Percentiles rank a stretch among this genome's conserved stretches.
These are phyloP conservation scores for Melanostoma mellinum DNA, from an alignment of 2,888 invertebrate species.

Conservation along the genomic window DNA sequence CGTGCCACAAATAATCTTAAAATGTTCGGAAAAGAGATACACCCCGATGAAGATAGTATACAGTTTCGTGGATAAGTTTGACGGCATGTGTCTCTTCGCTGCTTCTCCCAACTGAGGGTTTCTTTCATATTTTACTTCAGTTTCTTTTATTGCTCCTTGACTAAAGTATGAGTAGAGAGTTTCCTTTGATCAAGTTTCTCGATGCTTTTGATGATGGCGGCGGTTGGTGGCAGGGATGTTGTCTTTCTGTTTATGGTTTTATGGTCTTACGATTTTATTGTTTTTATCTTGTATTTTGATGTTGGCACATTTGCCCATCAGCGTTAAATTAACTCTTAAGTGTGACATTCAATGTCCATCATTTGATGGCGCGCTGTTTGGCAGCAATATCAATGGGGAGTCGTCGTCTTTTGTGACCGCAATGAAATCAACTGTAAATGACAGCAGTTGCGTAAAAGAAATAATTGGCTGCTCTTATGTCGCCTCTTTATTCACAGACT, in stretches of 20 bases:
- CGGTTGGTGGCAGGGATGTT: constrained; percentile 24
- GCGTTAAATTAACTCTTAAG: constrained; percentile 64
- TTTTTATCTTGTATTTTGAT: constrained; percentile 56
- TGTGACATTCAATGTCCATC: constrained; percentile 62
- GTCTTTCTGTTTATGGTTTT: constrained; percentile 56
- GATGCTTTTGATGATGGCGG: constrained; percentile 44
- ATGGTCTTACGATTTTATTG: constrained; percentile 45
- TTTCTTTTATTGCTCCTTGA: constrained; percentile 40
- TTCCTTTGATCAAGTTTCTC: constrained; percentile 12
- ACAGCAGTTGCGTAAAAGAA: background rate
- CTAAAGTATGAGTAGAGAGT: constrained; percentile 23
- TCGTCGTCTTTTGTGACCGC: background rate
- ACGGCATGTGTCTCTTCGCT: constrained; percentile 58
- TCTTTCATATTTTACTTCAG: constrained; percentile 3
- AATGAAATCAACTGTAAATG: constrained; percentile 23
- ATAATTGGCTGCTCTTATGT: too few species aligned
- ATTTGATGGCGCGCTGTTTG: constrained; percentile 8
- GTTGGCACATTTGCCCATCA: constrained; percentile 65
- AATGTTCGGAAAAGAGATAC: constrained; percentile 53
- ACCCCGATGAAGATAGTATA: constrained; percentile 56
- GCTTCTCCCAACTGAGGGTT: background rate
- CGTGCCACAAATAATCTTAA: constrained; percentile 69
- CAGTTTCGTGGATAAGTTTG: constrained; percentile 51
- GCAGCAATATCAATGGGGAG: constrained; percentile 7
- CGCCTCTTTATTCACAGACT: too few species aligned